Conservation (phyloP, 2,797 vertebrate genomes). For the Hippocampus kuda region DNA sequence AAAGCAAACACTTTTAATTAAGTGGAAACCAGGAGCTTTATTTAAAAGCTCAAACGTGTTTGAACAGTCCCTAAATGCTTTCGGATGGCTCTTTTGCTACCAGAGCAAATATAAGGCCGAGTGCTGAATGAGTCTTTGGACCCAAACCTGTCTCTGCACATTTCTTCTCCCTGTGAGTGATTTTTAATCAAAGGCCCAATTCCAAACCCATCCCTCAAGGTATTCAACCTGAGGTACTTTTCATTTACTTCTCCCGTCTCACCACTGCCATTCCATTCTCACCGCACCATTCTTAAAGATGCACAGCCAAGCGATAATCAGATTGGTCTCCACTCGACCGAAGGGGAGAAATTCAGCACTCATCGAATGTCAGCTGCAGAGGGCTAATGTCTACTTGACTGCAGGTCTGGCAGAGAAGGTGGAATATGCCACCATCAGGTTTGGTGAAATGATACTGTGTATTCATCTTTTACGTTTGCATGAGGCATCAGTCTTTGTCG, state of each 20-base stretch:
- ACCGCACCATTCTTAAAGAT: slow-evolving; percentile 55
- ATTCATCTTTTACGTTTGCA: not conserved
- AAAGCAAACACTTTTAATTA: not conserved
- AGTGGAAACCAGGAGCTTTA: not conserved
- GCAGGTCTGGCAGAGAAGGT: slow-evolving; percentile 16
- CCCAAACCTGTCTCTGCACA: slow-evolving; percentile 53
- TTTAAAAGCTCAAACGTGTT: slow-evolving; percentile 14
- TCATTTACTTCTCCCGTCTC: slow-evolving; percentile 66
- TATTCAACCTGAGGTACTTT: slow-evolving; percentile 63
- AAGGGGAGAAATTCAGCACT: slow-evolving; percentile 31
- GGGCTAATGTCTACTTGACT: slow-evolving; percentile 25
- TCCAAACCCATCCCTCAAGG: slow-evolving; percentile 66
- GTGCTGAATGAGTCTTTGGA: slow-evolving; percentile 38
- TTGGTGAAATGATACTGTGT: not conserved
- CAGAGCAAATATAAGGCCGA: slow-evolving; percentile 20
- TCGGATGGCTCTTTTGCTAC: slow-evolving; percentile 23
- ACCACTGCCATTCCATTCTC: slow-evolving; percentile 51
- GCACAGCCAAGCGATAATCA: slow-evolving; percentile 55
- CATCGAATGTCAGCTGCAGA: slow-evolving; percentile 40
- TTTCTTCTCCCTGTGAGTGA: slow-evolving; percentile 60
- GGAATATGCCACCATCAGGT: not conserved
- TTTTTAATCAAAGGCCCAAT: slow-evolving; percentile 72
- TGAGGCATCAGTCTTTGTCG: not conserved
- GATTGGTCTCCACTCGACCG: slow-evolving; percentile 48
- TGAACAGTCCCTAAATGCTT: slow-evolving; percentile 23